Percentiles rank a stretch among this genome's conserved stretches.
These are phyloP conservation scores for Megaptera novaeangliae DNA, from an alignment of 2,113 vertebrate genomes.

Conservation along the genomic window DNA sequence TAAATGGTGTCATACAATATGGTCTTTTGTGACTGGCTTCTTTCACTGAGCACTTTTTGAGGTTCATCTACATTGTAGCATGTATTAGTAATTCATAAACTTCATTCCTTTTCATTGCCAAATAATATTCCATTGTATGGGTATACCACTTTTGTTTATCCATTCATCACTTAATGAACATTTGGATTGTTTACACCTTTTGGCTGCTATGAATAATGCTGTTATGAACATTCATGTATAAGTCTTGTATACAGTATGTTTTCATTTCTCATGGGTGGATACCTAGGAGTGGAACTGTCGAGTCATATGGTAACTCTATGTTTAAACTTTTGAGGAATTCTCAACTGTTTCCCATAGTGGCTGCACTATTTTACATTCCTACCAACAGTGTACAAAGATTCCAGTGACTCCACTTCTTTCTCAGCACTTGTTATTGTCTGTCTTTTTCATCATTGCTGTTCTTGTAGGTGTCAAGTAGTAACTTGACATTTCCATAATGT, in stretches of 20 bases:
- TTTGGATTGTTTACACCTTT: not conserved
- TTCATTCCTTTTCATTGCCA: not conserved
- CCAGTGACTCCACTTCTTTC: not conserved
- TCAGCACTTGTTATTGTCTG: not conserved
- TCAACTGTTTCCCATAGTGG: not conserved
- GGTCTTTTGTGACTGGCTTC: not conserved
- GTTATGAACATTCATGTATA: not conserved
- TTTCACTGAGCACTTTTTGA: not conserved
- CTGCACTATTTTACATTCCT: not conserved
- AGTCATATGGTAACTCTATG: not conserved
- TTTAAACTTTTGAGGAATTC: not conserved
- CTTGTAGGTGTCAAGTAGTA: not conserved
- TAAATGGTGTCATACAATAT: not conserved
- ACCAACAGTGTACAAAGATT: not conserved
- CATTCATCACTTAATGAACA: not conserved
- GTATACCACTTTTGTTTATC: not conserved
- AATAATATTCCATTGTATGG: not conserved
- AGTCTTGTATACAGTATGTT: not conserved
- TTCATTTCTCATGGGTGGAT: not conserved
- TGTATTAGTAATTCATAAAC: not conserved
- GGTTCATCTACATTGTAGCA: not conserved
- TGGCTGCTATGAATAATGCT: not conserved
- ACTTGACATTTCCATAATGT: not conserved
- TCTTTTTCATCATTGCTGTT: not conserved
- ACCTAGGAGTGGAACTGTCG: not conserved